Evolutionary conservation across 1,140 invertebrate species (phyloP), one percentile per base, ranked within the genome.

Genomic region (Drosophila fuyamai): DNA sequence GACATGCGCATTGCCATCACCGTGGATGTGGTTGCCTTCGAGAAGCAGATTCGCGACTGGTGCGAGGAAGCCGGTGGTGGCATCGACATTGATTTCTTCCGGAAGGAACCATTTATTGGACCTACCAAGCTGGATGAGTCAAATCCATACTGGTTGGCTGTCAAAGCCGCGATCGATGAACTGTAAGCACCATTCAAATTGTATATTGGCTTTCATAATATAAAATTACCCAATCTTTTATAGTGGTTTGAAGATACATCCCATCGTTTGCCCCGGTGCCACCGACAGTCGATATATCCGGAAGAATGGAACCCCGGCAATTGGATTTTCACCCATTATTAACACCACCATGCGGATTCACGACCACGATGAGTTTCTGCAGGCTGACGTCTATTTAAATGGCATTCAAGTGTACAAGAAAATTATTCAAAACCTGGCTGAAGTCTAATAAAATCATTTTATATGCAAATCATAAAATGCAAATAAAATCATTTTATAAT

Each of bases 121-220:
- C 95, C 94, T 13, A 96, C 96, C 0, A 95, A 95, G 68, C 92
- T 96, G 0, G 95, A 97, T 51, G 86, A 94, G 0, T 94, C 93
- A 1, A 97, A 98, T 93, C 93, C 94, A 0, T 98, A 94, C 93
- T 98, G 97, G 97, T 78, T 94, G 9, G 95, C 96, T 0, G 97
- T 98, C 73, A 91, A 91, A 9, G 92, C 93, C 2, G 95, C 95
- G 70, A 93, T 94, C 13, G 93, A 94, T 78, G 82, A 94, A 70
- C 71, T 94, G 94, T 94, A 84, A 93, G 93, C 93, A 93, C 93
- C 41, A 2, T 8, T 95, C 44, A 94, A 95, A 48, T 97, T 95
- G 84, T 12, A 16, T 16, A 5, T 4, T 12, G 2, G 4, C n/a
- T 12, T 27, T 5, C 0, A n/a, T 13, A 7, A 16, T 38, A 35